Base-by-base conservation (phyloP, 2,888 invertebrate genomes). In the Uropetala carovei region DNA sequence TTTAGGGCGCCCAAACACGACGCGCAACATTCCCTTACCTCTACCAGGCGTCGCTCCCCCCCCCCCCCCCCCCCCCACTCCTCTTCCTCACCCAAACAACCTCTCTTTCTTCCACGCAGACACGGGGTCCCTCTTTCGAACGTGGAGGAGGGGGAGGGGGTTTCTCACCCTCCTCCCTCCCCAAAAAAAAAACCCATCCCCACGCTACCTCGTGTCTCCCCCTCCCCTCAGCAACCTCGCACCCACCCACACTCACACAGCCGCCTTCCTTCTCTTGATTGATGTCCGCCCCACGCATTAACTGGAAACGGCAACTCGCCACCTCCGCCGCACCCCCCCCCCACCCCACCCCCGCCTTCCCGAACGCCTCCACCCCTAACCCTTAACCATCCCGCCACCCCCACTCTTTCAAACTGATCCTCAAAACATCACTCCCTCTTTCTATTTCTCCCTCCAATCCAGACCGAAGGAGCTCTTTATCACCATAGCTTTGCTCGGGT, bases 261-360 rank as follows among this genome's bases (percentile, higher is more conserved):
- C 43, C 64, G 68, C 68, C 68, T 68, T 22, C 68, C 43, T 43
- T 5, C 18, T 68, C 18, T 68, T 68, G 68, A 68, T 68, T 68
- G 68, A 68, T 68, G 68, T 68, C 68, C 68, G 68, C 68, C n/a
- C 68, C n/a, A 11, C 68, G n/a, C 68, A 68, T 68, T 68, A 68
- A 68, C 68, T 43, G 43, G 43, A 43, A 43, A 43, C 43, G n/a
- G 22, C n/a, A n/a, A 68, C 82, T 43, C 82, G 30, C 82, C 82
- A 14, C 82, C 82, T 82, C 30, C 43, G 14, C 22, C 27, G 7
- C 58, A 13, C 85, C 13, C 7, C 13, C 58, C n/a, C 84, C 84
- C n/a, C 16, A 4, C 58, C 3, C 16, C n/a, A 8, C 57, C 84
- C 27, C 27, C 86, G 1, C 22, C 16, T 4, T 60, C 5, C 27